Evolutionary conservation across 2,113 vertebrate species (phyloP).

Genomic region (Hiodon alosoides): DNA sequence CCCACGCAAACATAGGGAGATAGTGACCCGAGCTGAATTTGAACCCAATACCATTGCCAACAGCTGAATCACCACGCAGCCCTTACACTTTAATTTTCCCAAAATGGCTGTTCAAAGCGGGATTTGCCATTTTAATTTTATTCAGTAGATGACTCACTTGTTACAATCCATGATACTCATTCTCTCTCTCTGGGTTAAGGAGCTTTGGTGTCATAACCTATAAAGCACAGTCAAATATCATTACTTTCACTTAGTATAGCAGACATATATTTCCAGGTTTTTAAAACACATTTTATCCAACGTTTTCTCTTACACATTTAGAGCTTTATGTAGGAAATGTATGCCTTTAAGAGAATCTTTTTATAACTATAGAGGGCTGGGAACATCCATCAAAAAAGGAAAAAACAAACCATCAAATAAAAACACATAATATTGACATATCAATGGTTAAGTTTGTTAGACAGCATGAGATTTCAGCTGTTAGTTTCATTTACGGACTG

Average conservation of each 20-base stretch:
- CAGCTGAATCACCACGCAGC: background rate
- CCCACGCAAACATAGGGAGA: no score
- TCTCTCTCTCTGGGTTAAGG: slow-evolving; percentile 33
- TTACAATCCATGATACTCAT: slow-evolving; percentile 47
- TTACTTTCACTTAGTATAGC: background rate
- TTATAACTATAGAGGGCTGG: slow-evolving; percentile 53
- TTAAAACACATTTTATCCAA: background rate
- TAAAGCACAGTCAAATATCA: slow-evolving; percentile 5
- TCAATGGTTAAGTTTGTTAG: slow-evolving; percentile 8
- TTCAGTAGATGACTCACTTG: slow-evolving; percentile 42
- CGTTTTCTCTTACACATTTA: background rate
- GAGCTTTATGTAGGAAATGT: background rate
- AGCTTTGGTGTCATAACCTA: slow-evolving; percentile 43
- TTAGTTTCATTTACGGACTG: no score
- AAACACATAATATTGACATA: background rate
- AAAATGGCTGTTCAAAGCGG: background rate
- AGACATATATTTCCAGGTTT: background rate
- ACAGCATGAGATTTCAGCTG: background rate
- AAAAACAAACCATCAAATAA: background rate
- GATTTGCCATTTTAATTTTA: background rate
- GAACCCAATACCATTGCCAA: no score
- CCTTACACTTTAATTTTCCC: background rate
- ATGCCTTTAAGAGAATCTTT: background rate
- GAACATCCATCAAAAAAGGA: slow-evolving; percentile 26
- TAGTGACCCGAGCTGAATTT: no score